Evolutionary conservation across 2,888 invertebrate species (phyloP).

Genomic region (Cheiracanthium punctorium): DNA sequence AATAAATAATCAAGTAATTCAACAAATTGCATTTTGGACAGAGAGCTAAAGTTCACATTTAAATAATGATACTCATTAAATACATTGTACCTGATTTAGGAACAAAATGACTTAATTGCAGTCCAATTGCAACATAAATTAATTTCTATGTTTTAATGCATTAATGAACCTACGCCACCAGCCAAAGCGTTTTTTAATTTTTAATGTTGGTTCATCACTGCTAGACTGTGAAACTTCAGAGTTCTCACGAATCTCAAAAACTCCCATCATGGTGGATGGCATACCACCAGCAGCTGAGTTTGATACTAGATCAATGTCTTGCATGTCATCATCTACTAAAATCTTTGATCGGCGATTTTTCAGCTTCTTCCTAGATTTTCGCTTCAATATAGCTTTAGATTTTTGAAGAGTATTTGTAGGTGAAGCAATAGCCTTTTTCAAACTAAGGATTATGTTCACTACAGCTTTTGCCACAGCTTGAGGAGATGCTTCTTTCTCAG

Average conservation of each 20-base stretch:
- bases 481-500: slow-evolving; percentile 70
- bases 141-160: slow-evolving; percentile 29
- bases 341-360: slow-evolving; percentile 8
- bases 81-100: neutral
- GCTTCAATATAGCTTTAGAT: slow-evolving; percentile 29
- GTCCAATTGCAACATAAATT: too few species aligned
- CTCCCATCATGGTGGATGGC: slow-evolving; percentile 20
- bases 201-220: slow-evolving; percentile 34
- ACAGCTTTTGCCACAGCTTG: slow-evolving; percentile 73
- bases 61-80: neutral
- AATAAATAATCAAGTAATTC: neutral
- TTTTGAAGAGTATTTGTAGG: slow-evolving; percentile 53
- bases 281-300: neutral
- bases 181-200: slow-evolving; percentile 19
- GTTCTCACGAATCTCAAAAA: slow-evolving; percentile 32
- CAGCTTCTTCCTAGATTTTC: slow-evolving; percentile 50
- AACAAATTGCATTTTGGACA: neutral
- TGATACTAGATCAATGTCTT: slow-evolving; percentile 34
- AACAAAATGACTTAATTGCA: too few species aligned
- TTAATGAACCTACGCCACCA: slow-evolving; percentile 62
- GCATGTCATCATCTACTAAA: neutral
- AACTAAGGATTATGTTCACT: slow-evolving; percentile 71
- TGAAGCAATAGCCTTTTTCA: slow-evolving; percentile 64
- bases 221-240: slow-evolving; percentile 58
- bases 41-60: neutral